These are phyloP conservation scores for Eclectus roratus DNA, from an alignment of 2,113 vertebrate genomes.

Conservation along the genomic window DNA sequence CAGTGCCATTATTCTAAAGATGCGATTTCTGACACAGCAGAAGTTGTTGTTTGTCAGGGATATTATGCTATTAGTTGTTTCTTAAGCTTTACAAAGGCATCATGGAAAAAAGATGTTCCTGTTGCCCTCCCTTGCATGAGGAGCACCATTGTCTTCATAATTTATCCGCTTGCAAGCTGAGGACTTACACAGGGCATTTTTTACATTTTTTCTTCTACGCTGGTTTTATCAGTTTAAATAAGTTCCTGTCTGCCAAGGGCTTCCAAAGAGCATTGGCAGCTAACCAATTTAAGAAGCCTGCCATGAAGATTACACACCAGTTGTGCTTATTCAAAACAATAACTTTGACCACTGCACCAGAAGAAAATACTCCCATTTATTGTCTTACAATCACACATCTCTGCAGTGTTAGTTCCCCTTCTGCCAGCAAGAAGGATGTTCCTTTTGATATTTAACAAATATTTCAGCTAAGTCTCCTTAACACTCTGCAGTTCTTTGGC, in stretches of 20 bases:
- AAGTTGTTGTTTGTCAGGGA: not conserved
- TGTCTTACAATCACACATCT: conserved; percentile 32
- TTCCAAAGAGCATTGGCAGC: conserved; percentile 39
- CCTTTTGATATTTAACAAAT: conserved; percentile 36
- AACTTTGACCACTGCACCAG: conserved; percentile 45
- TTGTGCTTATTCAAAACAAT: conserved; percentile 46
- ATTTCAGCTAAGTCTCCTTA: conserved; percentile 4
- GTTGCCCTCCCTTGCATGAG: not conserved
- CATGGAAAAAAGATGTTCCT: not conserved
- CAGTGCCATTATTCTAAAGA: not conserved
- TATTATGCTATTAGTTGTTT: not conserved
- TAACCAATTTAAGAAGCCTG: conserved; percentile 37
- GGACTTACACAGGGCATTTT: conserved; percentile 59
- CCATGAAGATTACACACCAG: conserved; percentile 50
- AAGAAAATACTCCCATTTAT: conserved; percentile 56
- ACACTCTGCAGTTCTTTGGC: not conserved
- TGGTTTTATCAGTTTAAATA: conserved; percentile 69
- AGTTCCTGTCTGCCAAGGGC: conserved; percentile 58
- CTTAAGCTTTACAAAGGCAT: not conserved
- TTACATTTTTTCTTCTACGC: conserved; percentile 59
- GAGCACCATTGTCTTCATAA: conserved; percentile 24
- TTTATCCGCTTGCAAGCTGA: conserved; percentile 20
- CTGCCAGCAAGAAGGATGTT: not conserved
- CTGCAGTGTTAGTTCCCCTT: conserved; percentile 24
- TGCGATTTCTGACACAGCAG: not conserved